Evolutionary conservation across 1,140 invertebrate species (phyloP).

Genomic region (Ceratitis capitata): DNA sequence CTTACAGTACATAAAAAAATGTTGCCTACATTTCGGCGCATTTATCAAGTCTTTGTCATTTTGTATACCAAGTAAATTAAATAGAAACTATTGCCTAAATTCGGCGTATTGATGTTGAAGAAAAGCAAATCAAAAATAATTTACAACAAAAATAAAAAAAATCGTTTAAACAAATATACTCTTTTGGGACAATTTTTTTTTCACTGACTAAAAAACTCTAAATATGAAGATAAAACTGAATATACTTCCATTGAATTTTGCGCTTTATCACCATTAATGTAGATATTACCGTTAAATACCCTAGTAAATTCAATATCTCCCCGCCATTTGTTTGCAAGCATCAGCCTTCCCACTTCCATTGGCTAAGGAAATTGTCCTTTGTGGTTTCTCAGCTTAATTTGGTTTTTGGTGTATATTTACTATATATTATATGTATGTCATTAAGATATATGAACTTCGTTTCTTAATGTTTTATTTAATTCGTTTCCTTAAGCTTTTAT

Average conservation of each 20-base stretch:
- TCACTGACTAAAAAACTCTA: no score
- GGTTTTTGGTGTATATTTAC: background rate
- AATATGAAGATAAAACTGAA: no score
- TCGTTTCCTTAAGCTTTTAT: background rate
- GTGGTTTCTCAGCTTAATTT: conserved; percentile 1
- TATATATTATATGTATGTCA: conserved; percentile 21
- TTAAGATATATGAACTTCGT: background rate
- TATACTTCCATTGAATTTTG: no score
- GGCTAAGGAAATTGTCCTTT: background rate
- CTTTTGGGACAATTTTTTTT: no score
- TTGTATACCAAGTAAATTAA: no score
- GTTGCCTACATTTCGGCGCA: background rate
- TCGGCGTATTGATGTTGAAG: background rate
- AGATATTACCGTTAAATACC: background rate
- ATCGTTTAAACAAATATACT: background rate
- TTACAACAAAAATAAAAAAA: no score
- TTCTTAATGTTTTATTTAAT: background rate
- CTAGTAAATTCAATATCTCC: background rate
- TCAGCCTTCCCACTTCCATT: background rate
- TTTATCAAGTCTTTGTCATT: background rate
- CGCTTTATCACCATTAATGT: background rate
- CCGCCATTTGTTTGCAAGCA: background rate
- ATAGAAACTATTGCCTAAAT: background rate
- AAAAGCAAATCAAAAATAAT: background rate
- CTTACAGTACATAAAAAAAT: background rate